Evolutionary conservation across 2,888 invertebrate genomes (phyloP).

Genomic region (Netelia virgata): DNA sequence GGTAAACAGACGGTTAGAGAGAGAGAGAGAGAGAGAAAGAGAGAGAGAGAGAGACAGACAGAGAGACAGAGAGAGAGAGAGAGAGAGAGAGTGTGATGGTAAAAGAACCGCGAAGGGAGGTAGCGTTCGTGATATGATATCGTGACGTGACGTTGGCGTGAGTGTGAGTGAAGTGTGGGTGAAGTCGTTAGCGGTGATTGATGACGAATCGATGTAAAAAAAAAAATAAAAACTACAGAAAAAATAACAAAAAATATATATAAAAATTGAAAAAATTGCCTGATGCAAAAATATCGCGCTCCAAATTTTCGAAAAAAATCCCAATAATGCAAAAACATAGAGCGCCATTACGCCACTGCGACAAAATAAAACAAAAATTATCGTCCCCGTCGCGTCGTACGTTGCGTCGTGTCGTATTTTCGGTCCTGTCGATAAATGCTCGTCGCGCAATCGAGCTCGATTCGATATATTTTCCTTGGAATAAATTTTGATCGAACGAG

Average conservation of each 20-base stretch:
- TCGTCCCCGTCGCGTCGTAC: too few species aligned
- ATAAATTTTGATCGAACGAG: too few species aligned
- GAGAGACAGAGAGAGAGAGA: conserved; percentile 10
- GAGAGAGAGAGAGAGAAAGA: conserved; percentile 36
- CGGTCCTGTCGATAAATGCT: too few species aligned
- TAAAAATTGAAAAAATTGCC: conserved; percentile 23
- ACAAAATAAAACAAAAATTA: too few species aligned
- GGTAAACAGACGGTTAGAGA: conserved; percentile 54
- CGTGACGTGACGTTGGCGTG: conserved; percentile 48
- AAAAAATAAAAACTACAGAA: conserved; percentile 20
- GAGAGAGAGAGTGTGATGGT: conserved; percentile 31
- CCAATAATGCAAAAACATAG: too few species aligned
- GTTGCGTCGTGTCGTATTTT: too few species aligned
- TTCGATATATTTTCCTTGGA: too few species aligned
- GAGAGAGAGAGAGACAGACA: conserved; percentile 2
- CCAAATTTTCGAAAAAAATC: too few species aligned
- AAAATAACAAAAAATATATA: background rate
- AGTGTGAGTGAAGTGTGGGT: conserved; percentile 27
- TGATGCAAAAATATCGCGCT: conserved; percentile 28
- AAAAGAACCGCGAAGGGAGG: conserved; percentile 65
- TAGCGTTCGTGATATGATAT: conserved; percentile 65
- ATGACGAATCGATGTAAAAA: conserved; percentile 33
- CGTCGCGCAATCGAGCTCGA: too few species aligned
- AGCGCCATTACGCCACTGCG: too few species aligned
- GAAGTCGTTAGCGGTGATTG: conserved; percentile 55